These are phyloP conservation scores for Trinorchestia longiramus DNA, from an alignment of 1,140 invertebrate species.

Conservation along the genomic window DNA sequence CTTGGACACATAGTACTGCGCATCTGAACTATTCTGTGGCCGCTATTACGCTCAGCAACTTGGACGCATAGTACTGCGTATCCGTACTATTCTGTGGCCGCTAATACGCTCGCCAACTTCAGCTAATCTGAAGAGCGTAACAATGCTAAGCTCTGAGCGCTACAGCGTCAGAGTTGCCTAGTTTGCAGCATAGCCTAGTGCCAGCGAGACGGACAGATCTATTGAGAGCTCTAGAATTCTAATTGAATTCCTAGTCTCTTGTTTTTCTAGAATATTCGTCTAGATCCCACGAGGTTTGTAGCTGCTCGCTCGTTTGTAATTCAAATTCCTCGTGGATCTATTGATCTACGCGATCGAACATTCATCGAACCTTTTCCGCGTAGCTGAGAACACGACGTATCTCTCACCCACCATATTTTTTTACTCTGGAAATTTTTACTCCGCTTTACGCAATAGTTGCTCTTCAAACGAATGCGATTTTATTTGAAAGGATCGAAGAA, in stretches of 20 bases:
- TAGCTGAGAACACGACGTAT: not conserved
- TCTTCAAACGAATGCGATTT: not conserved
- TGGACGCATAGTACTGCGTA: not conserved
- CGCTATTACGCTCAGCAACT: not conserved
- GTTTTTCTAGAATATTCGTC: conserved; percentile 44
- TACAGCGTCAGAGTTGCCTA: not conserved
- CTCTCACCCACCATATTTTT: not conserved
- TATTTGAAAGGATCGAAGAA: not conserved
- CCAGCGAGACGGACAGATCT: conserved; percentile 8
- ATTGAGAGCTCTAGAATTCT: conserved; percentile 16
- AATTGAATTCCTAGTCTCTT: conserved; percentile 33
- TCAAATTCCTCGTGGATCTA: conserved; percentile 38
- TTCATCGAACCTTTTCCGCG: not conserved
- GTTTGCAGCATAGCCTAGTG: not conserved
- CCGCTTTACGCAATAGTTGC: not conserved
- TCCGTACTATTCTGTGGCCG: not conserved
- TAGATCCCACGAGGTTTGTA: not conserved
- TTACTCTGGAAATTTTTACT: not conserved
- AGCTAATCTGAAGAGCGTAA: not conserved
- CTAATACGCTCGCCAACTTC: conserved; percentile 23
- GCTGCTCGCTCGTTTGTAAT: conserved; percentile 28
- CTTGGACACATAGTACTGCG: too few relatives aligned
- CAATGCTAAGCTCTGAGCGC: conserved; percentile 16
- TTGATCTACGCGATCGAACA: not conserved
- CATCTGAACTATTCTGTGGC: not conserved